Evolutionary conservation across 2,113 vertebrate genomes (phyloP).

Genomic region (human (Homo sapiens)): DNA sequence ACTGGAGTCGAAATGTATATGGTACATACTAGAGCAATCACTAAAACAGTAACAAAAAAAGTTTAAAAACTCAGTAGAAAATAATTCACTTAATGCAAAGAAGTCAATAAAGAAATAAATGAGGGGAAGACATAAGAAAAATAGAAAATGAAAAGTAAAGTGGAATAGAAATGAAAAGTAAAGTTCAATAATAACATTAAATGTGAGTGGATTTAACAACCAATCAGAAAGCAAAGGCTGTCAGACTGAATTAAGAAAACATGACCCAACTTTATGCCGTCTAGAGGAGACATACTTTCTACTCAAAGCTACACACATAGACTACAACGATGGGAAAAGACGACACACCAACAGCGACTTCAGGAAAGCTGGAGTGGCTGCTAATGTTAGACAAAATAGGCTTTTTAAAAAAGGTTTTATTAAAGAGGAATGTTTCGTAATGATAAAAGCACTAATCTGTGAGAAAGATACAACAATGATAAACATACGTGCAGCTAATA

Average conservation of each 20-base stretch:
- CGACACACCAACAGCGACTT: neutral
- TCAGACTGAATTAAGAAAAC: neutral
- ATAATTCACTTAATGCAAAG: neutral
- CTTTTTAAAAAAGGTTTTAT: too few species aligned
- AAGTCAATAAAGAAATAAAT: neutral
- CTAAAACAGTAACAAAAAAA: neutral
- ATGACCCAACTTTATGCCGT: rapidly evolving
- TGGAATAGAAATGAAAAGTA: too few species aligned
- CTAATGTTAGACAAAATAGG: neutral
- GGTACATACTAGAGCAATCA: neutral
- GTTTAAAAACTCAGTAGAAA: neutral
- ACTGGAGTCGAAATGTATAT: too few species aligned
- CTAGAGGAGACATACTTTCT: neutral
- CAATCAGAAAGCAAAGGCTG: neutral
- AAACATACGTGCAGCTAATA: neutral
- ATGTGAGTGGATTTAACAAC: neutral
- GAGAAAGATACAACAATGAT: neutral
- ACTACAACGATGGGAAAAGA: neutral
- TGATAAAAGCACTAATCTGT: neutral
- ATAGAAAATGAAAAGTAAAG: neutral
- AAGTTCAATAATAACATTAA: too few species aligned
- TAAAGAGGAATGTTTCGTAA: neutral
- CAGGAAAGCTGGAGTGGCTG: neutral
- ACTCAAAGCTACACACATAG: neutral
- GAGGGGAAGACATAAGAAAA: neutral